A percentile compares a stretch with the other conserved stretches of the same genome.
phyloP scores from a whole-genome alignment of 2,888 invertebrate genomes.

The Drosophila phalerata region DNA sequence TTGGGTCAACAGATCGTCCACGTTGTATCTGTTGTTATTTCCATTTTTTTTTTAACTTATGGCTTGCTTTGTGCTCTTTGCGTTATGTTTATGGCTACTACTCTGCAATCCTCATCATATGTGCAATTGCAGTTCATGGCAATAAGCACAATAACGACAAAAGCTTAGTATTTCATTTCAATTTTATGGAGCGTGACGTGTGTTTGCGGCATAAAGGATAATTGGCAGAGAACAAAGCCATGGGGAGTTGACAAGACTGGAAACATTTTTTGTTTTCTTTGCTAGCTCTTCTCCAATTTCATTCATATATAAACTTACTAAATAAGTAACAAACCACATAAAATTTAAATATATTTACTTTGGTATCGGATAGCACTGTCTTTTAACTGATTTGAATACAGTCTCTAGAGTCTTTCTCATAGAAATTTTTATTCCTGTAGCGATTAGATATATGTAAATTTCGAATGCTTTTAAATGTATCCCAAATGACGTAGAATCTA shows the following conservation, averaged over 20 bases:
- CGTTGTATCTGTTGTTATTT: constrained; percentile 31
- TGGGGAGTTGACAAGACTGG: constrained; percentile 26
- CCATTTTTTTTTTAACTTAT: constrained; percentile 26
- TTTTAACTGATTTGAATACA: constrained; percentile 8
- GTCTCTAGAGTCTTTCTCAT: background rate
- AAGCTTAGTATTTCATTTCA: constrained; percentile 78
- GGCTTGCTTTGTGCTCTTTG: constrained; percentile 36
- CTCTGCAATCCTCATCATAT: constrained; percentile 22
- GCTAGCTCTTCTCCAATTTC: constrained; percentile 14
- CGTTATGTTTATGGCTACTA: constrained; percentile 62
- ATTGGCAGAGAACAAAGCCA: constrained; percentile 59
- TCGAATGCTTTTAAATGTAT: constrained; percentile 3
- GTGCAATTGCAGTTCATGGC: constrained; percentile 79
- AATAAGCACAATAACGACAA: constrained; percentile 71
- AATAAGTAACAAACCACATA: constrained; percentile 15
- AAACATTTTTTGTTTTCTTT: background rate
- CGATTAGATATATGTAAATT: constrained; percentile 1
- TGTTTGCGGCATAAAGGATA: constrained; percentile 66
- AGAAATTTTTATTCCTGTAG: constrained; percentile 3
- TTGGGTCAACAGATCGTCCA: constrained; percentile 61
- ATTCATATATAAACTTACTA: constrained; percentile 2
- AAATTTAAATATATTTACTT: constrained; percentile 7
- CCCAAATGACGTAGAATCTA: background rate
- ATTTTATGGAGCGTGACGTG: constrained; percentile 74
- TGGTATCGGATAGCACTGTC: background rate